Conservation (phyloP, 1,140 invertebrate species). For the Zaprionus inermis region DNA sequence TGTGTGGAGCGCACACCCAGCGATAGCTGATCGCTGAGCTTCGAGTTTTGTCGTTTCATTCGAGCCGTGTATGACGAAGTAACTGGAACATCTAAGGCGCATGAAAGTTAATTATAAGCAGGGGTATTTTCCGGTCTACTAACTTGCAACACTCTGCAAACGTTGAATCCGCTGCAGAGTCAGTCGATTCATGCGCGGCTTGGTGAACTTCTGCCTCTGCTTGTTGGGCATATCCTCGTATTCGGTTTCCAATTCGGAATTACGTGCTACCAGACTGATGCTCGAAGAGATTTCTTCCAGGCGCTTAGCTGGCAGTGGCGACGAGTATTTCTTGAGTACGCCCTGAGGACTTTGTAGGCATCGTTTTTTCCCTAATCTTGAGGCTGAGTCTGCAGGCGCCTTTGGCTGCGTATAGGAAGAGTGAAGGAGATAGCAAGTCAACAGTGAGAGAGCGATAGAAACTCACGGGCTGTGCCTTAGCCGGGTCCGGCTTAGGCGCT, state of each 20-base stretch:
- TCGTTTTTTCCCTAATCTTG: neutral
- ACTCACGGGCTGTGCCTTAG: neutral
- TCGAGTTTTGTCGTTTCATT: neutral
- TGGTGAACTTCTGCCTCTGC: constrained; percentile 1
- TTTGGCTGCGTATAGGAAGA: neutral
- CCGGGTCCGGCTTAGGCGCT: neutral
- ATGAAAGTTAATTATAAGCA: neutral
- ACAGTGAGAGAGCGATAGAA: neutral
- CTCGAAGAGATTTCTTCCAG: neutral
- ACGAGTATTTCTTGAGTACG: neutral
- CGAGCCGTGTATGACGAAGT: neutral
- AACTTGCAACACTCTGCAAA: neutral
- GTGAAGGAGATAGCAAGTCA: neutral
- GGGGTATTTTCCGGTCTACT: neutral
- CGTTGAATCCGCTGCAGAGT: constrained; percentile 14
- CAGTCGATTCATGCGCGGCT: constrained; percentile 27
- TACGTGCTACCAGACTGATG: neutral
- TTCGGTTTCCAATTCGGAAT: neutral
- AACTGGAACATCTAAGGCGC: neutral
- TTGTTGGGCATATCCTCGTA: neutral
- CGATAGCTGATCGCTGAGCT: neutral
- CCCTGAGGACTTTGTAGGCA: neutral
- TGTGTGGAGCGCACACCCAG: neutral
- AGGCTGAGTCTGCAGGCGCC: neutral
- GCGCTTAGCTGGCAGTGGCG: neutral